phyloP scores from a whole-genome alignment of 2,888 invertebrate genomes.

The Yponomeuta malinellus region DNA sequence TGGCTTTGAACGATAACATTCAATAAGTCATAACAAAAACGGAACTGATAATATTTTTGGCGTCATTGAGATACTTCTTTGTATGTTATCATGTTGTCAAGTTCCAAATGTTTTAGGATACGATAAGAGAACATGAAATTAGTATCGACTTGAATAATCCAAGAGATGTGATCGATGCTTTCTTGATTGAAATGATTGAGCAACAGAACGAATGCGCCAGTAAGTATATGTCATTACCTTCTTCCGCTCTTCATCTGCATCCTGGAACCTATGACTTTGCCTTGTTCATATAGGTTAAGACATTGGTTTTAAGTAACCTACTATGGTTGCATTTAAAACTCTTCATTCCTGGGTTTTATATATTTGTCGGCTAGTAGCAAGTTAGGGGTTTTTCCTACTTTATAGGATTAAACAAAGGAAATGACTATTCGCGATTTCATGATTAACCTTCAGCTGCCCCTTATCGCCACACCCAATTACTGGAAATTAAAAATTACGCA shows the following conservation, averaged over 20 bases:
- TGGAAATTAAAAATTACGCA: too few relatives aligned
- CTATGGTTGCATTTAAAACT: too few relatives aligned
- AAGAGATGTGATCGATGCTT: slow-evolving; percentile 80
- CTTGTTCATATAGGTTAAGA: too few relatives aligned
- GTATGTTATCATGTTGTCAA: neutral
- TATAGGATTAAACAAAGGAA: neutral
- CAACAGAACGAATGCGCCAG: slow-evolving; percentile 44
- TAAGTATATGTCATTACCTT: slow-evolving; percentile 32
- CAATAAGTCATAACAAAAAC: neutral
- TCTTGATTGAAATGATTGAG: slow-evolving; percentile 75
- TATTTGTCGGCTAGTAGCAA: too few relatives aligned
- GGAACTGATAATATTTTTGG: neutral
- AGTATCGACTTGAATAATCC: slow-evolving; percentile 60
- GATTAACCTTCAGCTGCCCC: neutral
- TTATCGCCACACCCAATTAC: neutral
- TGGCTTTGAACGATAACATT: neutral
- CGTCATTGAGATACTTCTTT: neutral
- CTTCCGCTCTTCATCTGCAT: too few relatives aligned
- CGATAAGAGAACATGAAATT: slow-evolving; percentile 66
- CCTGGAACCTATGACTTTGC: too few relatives aligned
- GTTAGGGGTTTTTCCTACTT: too few relatives aligned
- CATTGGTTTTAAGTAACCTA: too few relatives aligned
- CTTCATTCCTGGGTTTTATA: too few relatives aligned
- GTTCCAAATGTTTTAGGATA: slow-evolving; percentile 46
- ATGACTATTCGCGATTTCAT: neutral